These are phyloP conservation scores for Lasius platythorax DNA, from an alignment of 2,888 invertebrate genomes.

Conservation along the genomic window DNA sequence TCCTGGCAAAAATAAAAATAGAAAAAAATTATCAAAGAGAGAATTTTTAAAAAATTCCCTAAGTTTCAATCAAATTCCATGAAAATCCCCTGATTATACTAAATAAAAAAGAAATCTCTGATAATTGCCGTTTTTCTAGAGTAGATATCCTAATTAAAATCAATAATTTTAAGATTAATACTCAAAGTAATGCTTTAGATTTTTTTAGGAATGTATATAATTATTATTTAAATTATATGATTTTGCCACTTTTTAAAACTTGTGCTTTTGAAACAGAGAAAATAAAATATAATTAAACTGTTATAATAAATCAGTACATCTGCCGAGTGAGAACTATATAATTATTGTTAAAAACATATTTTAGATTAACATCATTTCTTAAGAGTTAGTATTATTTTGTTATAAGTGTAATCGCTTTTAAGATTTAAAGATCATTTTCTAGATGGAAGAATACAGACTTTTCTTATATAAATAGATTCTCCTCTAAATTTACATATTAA, in stretches of 20 bases:
- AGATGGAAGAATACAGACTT: not conserved
- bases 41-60: too few species aligned
- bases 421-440: not conserved
- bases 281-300: not conserved
- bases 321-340: too few species aligned
- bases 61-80: not conserved
- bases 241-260: not conserved
- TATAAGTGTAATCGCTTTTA: not conserved
- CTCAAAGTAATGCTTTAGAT: not conserved
- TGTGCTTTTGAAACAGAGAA: not conserved
- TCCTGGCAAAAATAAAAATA: too few species aligned
- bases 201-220: not conserved
- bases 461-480: not conserved
- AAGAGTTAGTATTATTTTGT: not conserved
- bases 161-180: not conserved
- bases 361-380: not conserved
- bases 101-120: not conserved
- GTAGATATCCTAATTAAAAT: not conserved
- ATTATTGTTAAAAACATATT: not conserved
- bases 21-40: too few species aligned
- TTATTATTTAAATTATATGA: not conserved
- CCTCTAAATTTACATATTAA: not conserved
- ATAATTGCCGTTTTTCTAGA: not conserved
- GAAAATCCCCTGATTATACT: not conserved
- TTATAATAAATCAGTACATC: too few species aligned